Base-by-base conservation (phyloP, 2,797 vertebrate species). In the Eupleurogrammus muticus region DNA sequence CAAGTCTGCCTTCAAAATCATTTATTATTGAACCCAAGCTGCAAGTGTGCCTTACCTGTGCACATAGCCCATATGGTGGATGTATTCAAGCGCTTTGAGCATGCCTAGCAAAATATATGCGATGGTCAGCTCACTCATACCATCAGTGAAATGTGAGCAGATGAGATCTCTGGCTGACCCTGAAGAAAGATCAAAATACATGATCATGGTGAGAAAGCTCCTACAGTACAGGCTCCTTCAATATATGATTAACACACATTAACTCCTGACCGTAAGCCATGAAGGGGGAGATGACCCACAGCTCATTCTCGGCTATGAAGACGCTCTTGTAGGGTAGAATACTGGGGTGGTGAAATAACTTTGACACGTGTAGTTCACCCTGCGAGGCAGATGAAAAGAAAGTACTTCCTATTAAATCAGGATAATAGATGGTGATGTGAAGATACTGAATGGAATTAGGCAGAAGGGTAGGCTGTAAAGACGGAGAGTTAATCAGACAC, bases 21-120 rank as follows among this genome's bases (percentile, higher is more conserved):
- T 14, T 34, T 40, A 1, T 42, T 17, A 16, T 6, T 42, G 19
- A 61, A 42, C 5, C 1, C 0, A 24, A 13, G 50, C 13, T 19
- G 5, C 4, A 17, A 16, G 21, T 19, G 4, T 17, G 3, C 56
- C 81, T 77, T 66, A 99, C 98, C 98, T 95, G 80, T 99, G 98
- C 44, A 99, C 97, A 0, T 99, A 99, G 88, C 98, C 98, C 97
- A 99, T 99, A 69, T 97, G 97, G 87, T 99, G 98, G 89, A 99
- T 97, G 86, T 99, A 99, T 81, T 98, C 96, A 32, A 99, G 95
- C 4, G 97, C 97, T 90, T 94, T 97, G 36, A 99, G 86, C 63
- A 97, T 94, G 0, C 97, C 98, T 55, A 96, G 94, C 55, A 99
- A 92, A 80, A 99, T 96, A 75, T 98, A 99, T 0, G 97, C 96